Conservation (phyloP, 2,888 invertebrate genomes). For the Sisyra nigra region DNA sequence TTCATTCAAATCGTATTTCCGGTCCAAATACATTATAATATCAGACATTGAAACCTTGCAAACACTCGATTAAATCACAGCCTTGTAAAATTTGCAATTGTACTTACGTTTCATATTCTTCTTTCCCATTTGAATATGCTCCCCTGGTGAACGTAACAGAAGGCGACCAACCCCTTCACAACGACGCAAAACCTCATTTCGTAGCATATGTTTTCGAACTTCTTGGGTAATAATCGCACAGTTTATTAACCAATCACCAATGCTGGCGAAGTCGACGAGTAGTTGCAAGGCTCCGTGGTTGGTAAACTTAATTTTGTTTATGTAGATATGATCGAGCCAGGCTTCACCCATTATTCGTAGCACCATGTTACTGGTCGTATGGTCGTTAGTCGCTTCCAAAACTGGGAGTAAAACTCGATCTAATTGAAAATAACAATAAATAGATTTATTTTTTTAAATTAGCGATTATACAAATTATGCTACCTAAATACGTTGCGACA, state of each 20-base stretch:
- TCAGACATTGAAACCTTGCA: too few species aligned
- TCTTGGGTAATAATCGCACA: constrained; percentile 37
- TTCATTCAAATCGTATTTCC: too few species aligned
- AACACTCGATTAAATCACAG: too few species aligned
- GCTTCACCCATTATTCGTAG: constrained; percentile 72
- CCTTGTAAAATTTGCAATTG: not conserved
- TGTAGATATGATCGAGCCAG: constrained; percentile 75
- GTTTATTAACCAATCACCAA: constrained; percentile 56
- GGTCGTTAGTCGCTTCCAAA: constrained; percentile 57
- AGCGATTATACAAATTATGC: not conserved
- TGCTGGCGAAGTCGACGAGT: constrained; percentile 65
- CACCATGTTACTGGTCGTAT: constrained; percentile 57
- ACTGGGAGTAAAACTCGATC: constrained; percentile 64
- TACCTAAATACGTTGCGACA: constrained; percentile 58
- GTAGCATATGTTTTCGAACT: constrained; percentile 37
- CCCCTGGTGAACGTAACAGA: constrained; percentile 64
- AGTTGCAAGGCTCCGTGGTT: constrained; percentile 63
- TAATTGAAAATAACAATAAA: too few species aligned
- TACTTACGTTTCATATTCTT: constrained; percentile 17
- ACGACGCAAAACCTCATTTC: constrained; percentile 48
- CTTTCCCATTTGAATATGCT: constrained; percentile 57
- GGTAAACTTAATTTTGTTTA: constrained; percentile 67
- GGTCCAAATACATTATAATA: too few species aligned
- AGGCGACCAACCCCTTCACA: constrained; percentile 77
- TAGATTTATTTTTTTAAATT: constrained; percentile 5